These are phyloP conservation scores for Xanthostigma xanthostigma DNA, from an alignment of 2,888 invertebrate species.

Conservation along the genomic window DNA sequence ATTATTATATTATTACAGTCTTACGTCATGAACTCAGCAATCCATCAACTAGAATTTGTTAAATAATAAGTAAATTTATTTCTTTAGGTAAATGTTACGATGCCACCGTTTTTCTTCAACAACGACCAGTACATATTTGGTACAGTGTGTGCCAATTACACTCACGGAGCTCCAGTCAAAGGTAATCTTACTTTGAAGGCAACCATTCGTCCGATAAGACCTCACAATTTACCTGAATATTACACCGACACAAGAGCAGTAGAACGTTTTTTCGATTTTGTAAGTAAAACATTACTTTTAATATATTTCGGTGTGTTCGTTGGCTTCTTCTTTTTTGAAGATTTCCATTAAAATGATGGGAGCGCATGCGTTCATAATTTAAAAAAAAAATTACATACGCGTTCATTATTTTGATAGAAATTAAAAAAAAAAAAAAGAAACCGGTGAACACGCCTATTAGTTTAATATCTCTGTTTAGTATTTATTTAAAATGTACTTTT, in stretches of 20 bases:
- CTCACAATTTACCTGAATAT: slow-evolving; percentile 9
- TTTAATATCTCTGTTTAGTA: no score
- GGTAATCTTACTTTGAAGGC: slow-evolving; percentile 82
- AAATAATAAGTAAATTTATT: not conserved
- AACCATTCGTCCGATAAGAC: slow-evolving; percentile 52
- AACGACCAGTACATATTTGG: slow-evolving; percentile 74
- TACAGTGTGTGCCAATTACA: slow-evolving; percentile 85
- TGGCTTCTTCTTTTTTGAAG: no score
- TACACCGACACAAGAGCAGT: slow-evolving; percentile 17
- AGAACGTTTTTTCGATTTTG: slow-evolving; percentile 63
- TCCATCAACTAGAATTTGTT: not conserved
- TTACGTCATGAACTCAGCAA: no score
- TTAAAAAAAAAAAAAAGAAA: no score
- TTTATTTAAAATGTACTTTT: slow-evolving; percentile 6
- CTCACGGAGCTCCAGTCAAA: slow-evolving; percentile 77
- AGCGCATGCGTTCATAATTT: no score
- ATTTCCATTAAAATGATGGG: no score
- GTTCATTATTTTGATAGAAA: not conserved
- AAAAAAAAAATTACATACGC: no score
- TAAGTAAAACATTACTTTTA: slow-evolving; percentile 25
- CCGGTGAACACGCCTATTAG: no score
- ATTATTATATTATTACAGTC: no score
- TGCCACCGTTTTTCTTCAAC: slow-evolving; percentile 87
- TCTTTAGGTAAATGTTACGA: slow-evolving; percentile 74
- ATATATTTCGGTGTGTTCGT: slow-evolving; percentile 5